Conservation (phyloP, 1,140 invertebrate genomes). For the Musca vetustissima region DNA sequence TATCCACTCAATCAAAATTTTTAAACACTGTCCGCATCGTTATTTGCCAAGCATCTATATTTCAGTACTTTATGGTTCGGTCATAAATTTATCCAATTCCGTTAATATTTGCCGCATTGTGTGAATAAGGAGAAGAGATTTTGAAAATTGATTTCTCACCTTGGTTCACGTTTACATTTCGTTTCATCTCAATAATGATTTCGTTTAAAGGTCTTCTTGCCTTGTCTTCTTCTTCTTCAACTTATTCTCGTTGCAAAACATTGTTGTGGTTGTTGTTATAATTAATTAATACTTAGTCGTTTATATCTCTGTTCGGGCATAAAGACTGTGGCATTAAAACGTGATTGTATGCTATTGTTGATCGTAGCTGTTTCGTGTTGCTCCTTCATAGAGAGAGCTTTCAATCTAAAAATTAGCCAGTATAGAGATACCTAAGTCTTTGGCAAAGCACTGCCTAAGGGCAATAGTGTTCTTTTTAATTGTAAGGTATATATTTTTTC, state of each 20-base stretch:
- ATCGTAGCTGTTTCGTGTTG: too few species aligned
- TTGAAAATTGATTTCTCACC: conserved; percentile 28
- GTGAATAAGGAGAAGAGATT: conserved; percentile 11
- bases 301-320: conserved; percentile 12
- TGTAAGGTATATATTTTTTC: too few species aligned
- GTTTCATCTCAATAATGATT: conserved; percentile 5
- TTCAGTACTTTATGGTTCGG: not conserved
- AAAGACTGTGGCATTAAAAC: conserved; percentile 16
- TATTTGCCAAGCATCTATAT: not conserved
- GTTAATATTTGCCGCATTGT: conserved; percentile 1
- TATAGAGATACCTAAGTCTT: too few species aligned
- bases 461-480: too few species aligned
- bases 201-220: not conserved
- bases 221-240: not conserved
- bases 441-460: too few species aligned
- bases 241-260: not conserved
- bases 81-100: conserved; percentile 14
- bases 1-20: too few species aligned
- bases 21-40: too few species aligned
- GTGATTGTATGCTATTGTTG: not conserved
- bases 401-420: too few species aligned
- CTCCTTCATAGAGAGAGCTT: too few species aligned
- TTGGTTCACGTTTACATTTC: conserved; percentile 21
- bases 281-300: conserved; percentile 17
- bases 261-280: conserved; percentile 10